phyloP scores from a whole-genome alignment of 2,797 vertebrate species.

The Denticeps clupeoides region DNA sequence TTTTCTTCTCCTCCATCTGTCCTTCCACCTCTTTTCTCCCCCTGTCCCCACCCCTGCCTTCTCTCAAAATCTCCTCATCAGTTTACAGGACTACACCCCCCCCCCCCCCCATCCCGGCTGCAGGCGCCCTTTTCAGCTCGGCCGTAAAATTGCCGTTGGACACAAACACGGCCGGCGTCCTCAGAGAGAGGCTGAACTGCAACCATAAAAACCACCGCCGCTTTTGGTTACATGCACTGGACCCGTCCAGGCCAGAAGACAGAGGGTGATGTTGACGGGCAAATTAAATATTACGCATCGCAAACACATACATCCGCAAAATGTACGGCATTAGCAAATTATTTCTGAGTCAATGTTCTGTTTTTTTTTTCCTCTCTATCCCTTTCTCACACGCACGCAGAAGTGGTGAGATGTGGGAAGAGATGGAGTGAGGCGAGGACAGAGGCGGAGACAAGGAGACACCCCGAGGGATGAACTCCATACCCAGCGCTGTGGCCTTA shows the following conservation, averaged over 20 bases:
- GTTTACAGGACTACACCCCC: too few species aligned
- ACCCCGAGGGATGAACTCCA: too few species aligned
- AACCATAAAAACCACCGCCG: slow-evolving; percentile 15
- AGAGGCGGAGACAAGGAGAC: neutral
- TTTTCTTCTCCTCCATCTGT: too few species aligned
- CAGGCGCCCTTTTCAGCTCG: slow-evolving; percentile 14
- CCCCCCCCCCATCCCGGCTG: slow-evolving; percentile 7
- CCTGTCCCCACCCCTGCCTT: neutral
- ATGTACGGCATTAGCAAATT: neutral
- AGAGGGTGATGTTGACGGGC: neutral
- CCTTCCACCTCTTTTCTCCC: neutral
- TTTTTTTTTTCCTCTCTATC: too few species aligned
- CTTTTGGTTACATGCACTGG: slow-evolving; percentile 23
- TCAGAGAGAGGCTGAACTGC: slow-evolving; percentile 19
- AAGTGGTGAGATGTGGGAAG: too few species aligned
- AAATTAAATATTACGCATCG: neutral
- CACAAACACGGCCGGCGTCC: slow-evolving; percentile 19
- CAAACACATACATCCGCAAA: neutral
- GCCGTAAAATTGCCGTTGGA: slow-evolving; percentile 17
- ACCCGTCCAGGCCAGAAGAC: neutral
- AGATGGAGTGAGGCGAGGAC: neutral
- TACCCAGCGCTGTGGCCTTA: too few species aligned
- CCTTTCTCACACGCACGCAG: neutral
- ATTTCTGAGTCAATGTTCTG: neutral
- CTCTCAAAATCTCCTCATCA: slow-evolving; percentile 14